phyloP scores from a whole-genome alignment of 2,888 invertebrate species.

The Drosophila ezoana region DNA sequence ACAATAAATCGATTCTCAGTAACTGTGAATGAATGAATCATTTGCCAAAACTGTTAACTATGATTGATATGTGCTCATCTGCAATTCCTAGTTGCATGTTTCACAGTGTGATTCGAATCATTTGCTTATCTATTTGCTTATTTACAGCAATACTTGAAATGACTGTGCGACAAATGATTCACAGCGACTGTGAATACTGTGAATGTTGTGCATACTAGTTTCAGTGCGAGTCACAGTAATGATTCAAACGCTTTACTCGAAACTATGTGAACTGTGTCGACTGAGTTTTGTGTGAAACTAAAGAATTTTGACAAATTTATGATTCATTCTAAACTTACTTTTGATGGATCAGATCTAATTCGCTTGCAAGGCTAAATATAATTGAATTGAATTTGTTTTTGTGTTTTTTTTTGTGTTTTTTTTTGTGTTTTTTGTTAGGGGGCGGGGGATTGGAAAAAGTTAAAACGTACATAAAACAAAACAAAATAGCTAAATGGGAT shows the following conservation, averaged over 20 bases:
- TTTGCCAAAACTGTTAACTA: not conserved
- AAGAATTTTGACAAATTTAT: slow-evolving; percentile 24
- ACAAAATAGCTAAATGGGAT: slow-evolving; percentile 54
- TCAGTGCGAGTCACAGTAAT: not conserved
- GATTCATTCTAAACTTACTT: slow-evolving; percentile 75
- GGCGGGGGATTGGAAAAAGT: slow-evolving; percentile 19
- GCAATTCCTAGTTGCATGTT: not conserved
- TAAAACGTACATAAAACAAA: slow-evolving; percentile 31
- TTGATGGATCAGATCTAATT: slow-evolving; percentile 73
- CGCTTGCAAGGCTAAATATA: slow-evolving; percentile 79
- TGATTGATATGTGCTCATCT: not conserved
- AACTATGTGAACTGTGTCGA: not conserved
- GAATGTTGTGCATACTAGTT: slow-evolving; percentile 5
- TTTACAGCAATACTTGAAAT: not conserved
- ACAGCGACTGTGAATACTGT: slow-evolving; percentile 13
- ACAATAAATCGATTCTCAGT: not conserved
- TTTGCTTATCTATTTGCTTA: too few species aligned
- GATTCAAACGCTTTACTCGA: not conserved
- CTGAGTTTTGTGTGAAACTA: slow-evolving; percentile 10
- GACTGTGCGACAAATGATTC: slow-evolving; percentile 11
- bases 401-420: slow-evolving; percentile 19
- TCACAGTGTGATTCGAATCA: not conserved
- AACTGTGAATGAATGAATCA: slow-evolving; percentile 4
- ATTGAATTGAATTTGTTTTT: slow-evolving; percentile 28
- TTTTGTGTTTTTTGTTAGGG: slow-evolving; percentile 6